phyloP scores from a whole-genome alignment of 2,797 vertebrate genomes.

The Acanthurus lineatus region DNA sequence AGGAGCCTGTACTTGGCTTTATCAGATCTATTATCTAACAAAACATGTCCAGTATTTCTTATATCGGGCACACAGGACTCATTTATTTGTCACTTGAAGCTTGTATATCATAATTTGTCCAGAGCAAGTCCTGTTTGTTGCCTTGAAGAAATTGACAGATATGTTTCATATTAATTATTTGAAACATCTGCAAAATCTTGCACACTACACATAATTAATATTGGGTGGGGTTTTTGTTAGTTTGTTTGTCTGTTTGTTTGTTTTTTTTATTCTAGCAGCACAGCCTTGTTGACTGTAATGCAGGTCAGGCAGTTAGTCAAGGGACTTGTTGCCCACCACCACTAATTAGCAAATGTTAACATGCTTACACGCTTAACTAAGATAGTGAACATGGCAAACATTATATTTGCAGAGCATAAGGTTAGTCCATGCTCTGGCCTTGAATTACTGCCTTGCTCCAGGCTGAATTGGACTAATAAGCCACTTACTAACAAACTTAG shows the following conservation, averaged over 20 bases:
- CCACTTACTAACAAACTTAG: not conserved
- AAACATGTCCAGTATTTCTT: not conserved
- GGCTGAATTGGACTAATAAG: constrained; percentile 27
- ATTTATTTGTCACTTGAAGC: constrained; percentile 18
- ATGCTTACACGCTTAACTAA: too few relatives aligned
- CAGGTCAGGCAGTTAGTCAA: not conserved
- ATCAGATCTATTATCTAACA: not conserved
- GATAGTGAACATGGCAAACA: too few relatives aligned
- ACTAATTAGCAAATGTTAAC: too few relatives aligned
- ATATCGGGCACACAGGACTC: constrained; percentile 4
- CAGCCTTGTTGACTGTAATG: not conserved
- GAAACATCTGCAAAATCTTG: not conserved
- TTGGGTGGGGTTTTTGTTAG: too few relatives aligned
- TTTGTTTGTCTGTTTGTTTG: too few relatives aligned
- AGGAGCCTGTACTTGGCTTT: constrained; percentile 4
- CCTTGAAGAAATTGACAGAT: not conserved
- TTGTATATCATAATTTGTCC: constrained; percentile 22
- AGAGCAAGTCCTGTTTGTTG: not conserved
- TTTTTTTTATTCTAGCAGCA: too few relatives aligned
- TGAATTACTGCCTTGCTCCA: constrained; percentile 22
- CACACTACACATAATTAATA: not conserved
- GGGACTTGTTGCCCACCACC: too few relatives aligned
- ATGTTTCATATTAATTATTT: not conserved
- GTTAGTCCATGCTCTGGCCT: not conserved
- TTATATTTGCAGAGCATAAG: not conserved